Evolutionary conservation across 2,113 vertebrate genomes (phyloP).

Genomic region (pig (Sus scrofa)): T2T-Sscrofa CM000819.6:4617501-4618000

Average conservation of each 20-base stretch:
- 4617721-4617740: neutral
- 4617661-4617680: fast-evolving
- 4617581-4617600: too few relatives aligned
- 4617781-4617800: neutral
- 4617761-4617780: neutral
- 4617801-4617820: neutral
- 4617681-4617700: neutral
- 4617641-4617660: too few relatives aligned
- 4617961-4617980: too few relatives aligned
- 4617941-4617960: neutral
- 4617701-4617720: neutral
- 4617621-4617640: too few relatives aligned
- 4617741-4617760: neutral
- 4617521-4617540: too few relatives aligned
- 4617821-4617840: neutral
- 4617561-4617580: too few relatives aligned
- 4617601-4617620: too few relatives aligned
- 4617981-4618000: too few relatives aligned
- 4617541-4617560: too few relatives aligned
- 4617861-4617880: neutral
- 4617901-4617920: neutral
- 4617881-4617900: neutral
- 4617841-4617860: neutral
- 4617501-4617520: too few relatives aligned
- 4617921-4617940: neutral